Base-by-base conservation (phyloP, 1,140 invertebrate species). In the Papilio aristodemus region DNA sequence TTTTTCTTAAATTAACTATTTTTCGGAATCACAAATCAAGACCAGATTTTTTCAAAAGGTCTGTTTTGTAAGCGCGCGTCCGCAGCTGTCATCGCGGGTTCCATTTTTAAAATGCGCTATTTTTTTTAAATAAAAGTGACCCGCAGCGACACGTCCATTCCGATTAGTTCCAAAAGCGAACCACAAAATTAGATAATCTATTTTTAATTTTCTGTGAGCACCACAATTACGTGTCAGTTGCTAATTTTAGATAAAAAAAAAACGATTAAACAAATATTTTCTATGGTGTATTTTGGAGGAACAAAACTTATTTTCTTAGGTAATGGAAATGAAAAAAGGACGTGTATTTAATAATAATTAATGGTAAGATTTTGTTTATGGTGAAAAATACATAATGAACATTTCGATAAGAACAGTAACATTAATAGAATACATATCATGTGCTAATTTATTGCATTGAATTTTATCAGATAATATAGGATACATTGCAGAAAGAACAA, bases 151-250 rank as follows among this genome's bases (percentile, higher is more conserved):
- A 86, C 83, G 84, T 85, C 84, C 77, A 76, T 71, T 70, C 57
- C 80, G 74, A 87, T 87, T 84, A 78, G 85, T 87, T 75, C 75
- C 79, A 77, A 77, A 71, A 76, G 71, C 71, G 54, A 74, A 77
- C 71, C 69, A 76, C 71, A 79, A 79, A 75, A 79, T 69, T 67
- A 32, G 66, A 71, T 71, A 69, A 77, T 80, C 80, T 75, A 75
- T 78, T 84, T 82, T 80, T 77, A 77, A 81, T 77, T 77, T 73
- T 77, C 63, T 66, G 37, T 54, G 62, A 70, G 63, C 50, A 54
- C 19, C 9, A 25, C 46, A 54, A 54, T 22, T 54, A 54, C 19
- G 19, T 54, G 17, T 13, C 22, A 54, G 19, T 25, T 25, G 46
- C 46, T 1, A 46, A 46, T 46, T 43, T 17, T 17, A 3, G 1